Percentiles rank a stretch among this genome's conserved stretches.
These are phyloP conservation scores for Cepaea nemoralis DNA, from an alignment of 1,140 invertebrate genomes.

Conservation along the genomic window DNA sequence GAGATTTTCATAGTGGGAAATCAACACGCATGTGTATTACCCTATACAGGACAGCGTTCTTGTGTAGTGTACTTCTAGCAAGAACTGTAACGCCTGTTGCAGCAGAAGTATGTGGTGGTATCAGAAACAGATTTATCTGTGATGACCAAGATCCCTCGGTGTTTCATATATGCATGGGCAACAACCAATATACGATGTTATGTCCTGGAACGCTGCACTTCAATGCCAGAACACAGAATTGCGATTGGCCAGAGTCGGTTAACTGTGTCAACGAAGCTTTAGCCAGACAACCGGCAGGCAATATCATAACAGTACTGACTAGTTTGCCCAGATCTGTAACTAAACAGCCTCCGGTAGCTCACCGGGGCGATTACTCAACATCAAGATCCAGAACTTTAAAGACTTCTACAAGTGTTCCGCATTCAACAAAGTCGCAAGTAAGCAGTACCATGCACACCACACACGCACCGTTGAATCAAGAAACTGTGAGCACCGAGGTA, in stretches of 20 bases:
- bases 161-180: slow-evolving; percentile 49
- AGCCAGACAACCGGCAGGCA: not conserved
- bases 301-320: not conserved
- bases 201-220: slow-evolving; percentile 51
- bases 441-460: not conserved
- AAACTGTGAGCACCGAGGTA: not conserved
- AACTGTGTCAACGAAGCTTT: not conserved
- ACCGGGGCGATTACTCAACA: not conserved
- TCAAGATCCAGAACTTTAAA: not conserved
- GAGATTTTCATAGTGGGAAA: not conserved
- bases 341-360: not conserved
- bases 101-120: slow-evolving; percentile 12
- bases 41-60: not conserved
- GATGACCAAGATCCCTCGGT: slow-evolving; percentile 41
- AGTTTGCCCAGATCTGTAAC: not conserved
- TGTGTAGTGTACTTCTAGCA: not conserved
- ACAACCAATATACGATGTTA: slow-evolving; percentile 41
- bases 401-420: not conserved
- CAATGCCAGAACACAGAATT: slow-evolving; percentile 48
- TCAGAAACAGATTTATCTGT: slow-evolving; percentile 45
- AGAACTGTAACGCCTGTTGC: not conserved
- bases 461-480: not conserved
- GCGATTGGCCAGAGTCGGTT: slow-evolving; percentile 52
- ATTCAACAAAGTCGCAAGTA: not conserved
- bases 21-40: not conserved